phyloP scores from a whole-genome alignment of 2,797 vertebrate species.

The Poeciliopsis presidionis region DNA sequence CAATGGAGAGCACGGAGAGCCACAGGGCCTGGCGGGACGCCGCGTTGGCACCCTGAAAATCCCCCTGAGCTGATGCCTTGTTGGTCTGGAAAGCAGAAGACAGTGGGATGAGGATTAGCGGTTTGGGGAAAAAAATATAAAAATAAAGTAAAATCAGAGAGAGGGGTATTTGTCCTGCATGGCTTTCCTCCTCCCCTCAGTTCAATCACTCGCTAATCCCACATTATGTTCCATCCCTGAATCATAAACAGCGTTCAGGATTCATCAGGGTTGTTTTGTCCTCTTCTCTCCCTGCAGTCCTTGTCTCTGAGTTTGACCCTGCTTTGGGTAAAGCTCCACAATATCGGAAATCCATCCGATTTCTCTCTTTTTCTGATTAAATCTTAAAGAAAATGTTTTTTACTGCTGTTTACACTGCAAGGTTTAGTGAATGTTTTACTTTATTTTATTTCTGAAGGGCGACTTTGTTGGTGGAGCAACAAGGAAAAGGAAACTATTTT shows the following conservation, averaged over 20 bases:
- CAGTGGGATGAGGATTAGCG: constrained; percentile 38
- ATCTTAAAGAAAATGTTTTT: constrained; percentile 49
- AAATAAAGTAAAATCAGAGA: constrained; percentile 16
- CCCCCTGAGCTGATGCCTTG: constrained; percentile 88
- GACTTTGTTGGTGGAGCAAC: no score
- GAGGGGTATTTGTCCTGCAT: constrained; percentile 49
- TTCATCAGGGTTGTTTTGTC: constrained; percentile 28
- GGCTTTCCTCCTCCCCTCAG: constrained; percentile 47
- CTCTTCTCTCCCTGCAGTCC: constrained; percentile 22
- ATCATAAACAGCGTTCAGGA: constrained; percentile 22
- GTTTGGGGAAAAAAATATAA: background rate
- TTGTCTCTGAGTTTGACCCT: constrained; percentile 58
- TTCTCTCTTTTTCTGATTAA: constrained; percentile 79
- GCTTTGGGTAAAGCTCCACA: constrained; percentile 52
- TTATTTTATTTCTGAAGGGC: background rate
- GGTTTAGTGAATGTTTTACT: background rate
- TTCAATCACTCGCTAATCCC: constrained; percentile 45
- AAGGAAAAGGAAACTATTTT: no score
- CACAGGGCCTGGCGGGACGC: constrained; percentile 88
- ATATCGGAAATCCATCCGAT: constrained; percentile 75
- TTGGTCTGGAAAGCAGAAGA: constrained; percentile 81
- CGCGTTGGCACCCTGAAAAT: constrained; percentile 83
- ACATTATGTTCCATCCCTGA: constrained; percentile 36
- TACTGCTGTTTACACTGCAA: background rate
- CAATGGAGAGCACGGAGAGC: constrained; percentile 87